Percentiles rank a stretch among this genome's conserved stretches.
Conservation (phyloP, 2,113 vertebrate genomes). For the Myxocyprinus asiaticus region DNA sequence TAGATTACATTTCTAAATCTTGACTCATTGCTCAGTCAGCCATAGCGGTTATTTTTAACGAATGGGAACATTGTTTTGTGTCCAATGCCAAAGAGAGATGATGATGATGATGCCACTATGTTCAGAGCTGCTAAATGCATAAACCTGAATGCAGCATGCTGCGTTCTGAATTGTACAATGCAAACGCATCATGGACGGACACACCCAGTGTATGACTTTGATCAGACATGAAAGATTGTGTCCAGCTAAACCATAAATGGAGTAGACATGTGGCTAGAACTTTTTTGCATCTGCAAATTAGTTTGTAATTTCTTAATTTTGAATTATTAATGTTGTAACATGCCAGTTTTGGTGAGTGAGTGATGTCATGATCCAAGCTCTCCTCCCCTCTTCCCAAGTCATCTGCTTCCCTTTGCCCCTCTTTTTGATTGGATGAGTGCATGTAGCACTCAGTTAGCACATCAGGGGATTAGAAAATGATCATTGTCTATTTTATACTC, state of each 20-base stretch:
- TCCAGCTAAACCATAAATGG: background rate
- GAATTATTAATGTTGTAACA: background rate
- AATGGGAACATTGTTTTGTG: conserved; percentile 17
- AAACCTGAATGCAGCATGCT: conserved; percentile 28
- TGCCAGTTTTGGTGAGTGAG: background rate
- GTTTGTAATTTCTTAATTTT: background rate
- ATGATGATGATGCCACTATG: background rate
- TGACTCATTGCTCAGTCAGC: conserved; percentile 15
- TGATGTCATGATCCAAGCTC: background rate
- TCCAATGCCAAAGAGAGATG: conserved; percentile 17
- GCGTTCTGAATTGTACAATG: background rate
- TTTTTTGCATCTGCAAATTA: background rate
- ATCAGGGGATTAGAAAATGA: no score
- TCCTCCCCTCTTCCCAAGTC: no score
- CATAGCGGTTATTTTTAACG: conserved; percentile 35
- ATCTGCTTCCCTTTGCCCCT: no score
- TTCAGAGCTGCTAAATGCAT: conserved; percentile 11
- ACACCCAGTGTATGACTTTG: background rate
- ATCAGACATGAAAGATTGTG: background rate
- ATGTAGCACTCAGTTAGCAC: no score
- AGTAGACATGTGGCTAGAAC: background rate
- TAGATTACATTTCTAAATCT: no score
- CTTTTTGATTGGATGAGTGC: no score
- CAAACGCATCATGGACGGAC: background rate
- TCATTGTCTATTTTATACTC: no score